These are phyloP conservation scores for Parus major DNA, from an alignment of 2,113 vertebrate species.

Conservation along the genomic window DNA sequence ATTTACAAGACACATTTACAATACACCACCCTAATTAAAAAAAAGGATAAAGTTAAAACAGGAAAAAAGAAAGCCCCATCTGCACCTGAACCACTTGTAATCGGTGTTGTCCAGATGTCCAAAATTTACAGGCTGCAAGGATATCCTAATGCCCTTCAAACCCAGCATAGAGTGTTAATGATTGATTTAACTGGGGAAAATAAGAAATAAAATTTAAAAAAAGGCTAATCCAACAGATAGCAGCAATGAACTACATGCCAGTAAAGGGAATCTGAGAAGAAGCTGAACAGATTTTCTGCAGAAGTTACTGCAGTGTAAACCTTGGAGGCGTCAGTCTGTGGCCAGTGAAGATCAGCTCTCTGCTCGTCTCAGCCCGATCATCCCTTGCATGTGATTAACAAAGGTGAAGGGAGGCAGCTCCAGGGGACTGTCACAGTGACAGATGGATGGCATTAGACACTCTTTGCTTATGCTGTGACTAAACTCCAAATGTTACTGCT, in stretches of 20 bases:
- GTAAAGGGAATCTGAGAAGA: constrained; percentile 5
- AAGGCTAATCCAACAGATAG: background rate
- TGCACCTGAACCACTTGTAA: background rate
- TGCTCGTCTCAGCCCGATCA: background rate
- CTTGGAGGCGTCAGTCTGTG: background rate
- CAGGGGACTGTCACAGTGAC: background rate
- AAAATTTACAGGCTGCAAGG: background rate
- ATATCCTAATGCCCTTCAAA: background rate
- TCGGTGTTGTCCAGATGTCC: background rate
- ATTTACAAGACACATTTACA: background rate
- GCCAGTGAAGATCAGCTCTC: background rate
- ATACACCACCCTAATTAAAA: background rate
- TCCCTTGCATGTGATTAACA: constrained; percentile 3
- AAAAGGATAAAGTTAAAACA: background rate
- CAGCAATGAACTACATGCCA: background rate
- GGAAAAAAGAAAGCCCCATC: background rate
- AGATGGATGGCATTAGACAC: background rate
- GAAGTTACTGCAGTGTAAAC: background rate
- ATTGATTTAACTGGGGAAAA: background rate
- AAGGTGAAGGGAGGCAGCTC: constrained; percentile 1
- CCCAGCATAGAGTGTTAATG: background rate
- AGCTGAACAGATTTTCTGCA: background rate
- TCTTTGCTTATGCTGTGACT: background rate
- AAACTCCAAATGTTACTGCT: background rate
- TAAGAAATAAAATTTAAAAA: background rate